Evolutionary conservation across 1,140 invertebrate genomes (phyloP), one percentile per base, ranked within the genome.

Genomic region (Calosoma granatense): DNA sequence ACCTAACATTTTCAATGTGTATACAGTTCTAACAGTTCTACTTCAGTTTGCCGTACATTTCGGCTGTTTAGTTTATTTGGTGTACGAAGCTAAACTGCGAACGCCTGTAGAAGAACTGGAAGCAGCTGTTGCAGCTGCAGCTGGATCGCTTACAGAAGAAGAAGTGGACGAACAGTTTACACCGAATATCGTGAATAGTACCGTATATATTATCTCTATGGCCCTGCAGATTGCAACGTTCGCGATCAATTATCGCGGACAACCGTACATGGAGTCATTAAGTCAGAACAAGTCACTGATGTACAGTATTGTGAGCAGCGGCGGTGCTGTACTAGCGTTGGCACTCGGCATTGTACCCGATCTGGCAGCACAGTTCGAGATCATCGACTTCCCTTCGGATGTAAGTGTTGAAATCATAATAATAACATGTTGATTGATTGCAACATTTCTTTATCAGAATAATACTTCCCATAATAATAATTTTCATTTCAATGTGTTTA

Each of bases 1-100:
- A 62, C 93, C 97, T 51, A 99, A 99, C 72, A 99, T 99, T 61
- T 99, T 99, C 72, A 99, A 99, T 77, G 69, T 93, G 6, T 99
- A 99, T 71, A 99, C 97, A 0, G 84, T 99, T 56, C 75, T 94
- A 53, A 99, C 97, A 11, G 97, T 99, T 20, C 74, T 97, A 11
- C 72, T 88, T 3, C 97, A 99, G 76, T 99, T 99, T 76, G 80
- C 85, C 41, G 88, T 99, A 9, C 97, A 99, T 72, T 98, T 99
- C 75, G 68, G 81, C 1, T 89, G 90, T 67, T 79, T 99, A 17
- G 82, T 98, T 22, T 97, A 86, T 72, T 74, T 99, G 52, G 93
- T 97, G 4, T 81, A 82, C 62, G 81, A 90, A 74, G 90, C 92
- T 6, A 81, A 79, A 17, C 61, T 76, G 3, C 70, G 84, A 51